Base-by-base conservation (phyloP, 2,797 vertebrate species). In the Acestrorhynchus altus region DNA sequence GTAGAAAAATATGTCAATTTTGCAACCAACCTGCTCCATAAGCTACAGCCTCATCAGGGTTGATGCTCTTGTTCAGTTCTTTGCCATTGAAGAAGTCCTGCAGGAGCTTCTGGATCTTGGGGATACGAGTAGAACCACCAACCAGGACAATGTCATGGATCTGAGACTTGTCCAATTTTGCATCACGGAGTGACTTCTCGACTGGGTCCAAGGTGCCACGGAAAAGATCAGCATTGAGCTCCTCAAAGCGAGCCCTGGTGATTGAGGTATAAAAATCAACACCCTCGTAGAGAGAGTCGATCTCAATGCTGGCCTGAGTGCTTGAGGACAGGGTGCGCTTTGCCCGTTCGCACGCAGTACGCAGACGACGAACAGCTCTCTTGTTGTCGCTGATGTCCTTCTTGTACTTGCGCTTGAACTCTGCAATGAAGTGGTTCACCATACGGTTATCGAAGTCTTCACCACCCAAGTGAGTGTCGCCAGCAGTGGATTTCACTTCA, bases 241-340 rank as follows among this genome's bases (percentile, higher is more conserved):
- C 96, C 63, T 96, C 95, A 76, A 96, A 96, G 8, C 95, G 94
- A 76, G 95, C 96, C 60, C 96, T 92, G 52, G 96, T 96, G 87
- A 96, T 93, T 44, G 96, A 96, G 0, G 95, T 96, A 85, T 96
- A 96, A 90, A 96, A 96, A 79, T 96, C 95, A 0, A 95, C 87
- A 61, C 95, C 95, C 85, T 96, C 95, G 9, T 90, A 96, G 28
- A 96, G 91, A 1, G 95, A 96, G 81, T 94, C 94, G 1, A 94
- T 94, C 81, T 94, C 94, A 15, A 95, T 94, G 80, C 93, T 95
- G 72, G 93, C 93, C 86, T 94, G 93, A 20, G 93, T 94, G 88
- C 93, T 94, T 85, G 93, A 95, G 84, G 94, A 95, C 82, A 94
- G 86, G 16, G 93, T 94, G 68, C 94, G 92, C 90, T 95, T 95